Conservation (phyloP, 2,113 vertebrate species). For the Emydura subglobosa region DNA sequence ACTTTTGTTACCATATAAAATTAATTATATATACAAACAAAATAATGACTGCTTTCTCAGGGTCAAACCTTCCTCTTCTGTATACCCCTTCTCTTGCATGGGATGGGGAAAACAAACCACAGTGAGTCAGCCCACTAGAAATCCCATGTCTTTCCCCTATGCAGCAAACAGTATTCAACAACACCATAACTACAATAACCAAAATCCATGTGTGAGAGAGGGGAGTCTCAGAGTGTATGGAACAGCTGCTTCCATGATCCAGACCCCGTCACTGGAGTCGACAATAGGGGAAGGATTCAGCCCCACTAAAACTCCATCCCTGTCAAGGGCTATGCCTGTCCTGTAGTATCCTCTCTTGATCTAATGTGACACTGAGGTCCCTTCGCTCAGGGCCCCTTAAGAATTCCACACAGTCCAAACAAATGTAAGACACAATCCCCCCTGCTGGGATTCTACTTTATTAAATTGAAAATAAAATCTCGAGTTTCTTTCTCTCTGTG, state of each 20-base stretch:
- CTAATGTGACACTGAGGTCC: neutral
- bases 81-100: neutral
- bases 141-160: neutral
- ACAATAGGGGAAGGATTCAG: neutral
- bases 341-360: neutral
- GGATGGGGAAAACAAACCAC: rapidly evolving
- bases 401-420: neutral
- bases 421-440: neutral
- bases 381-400: neutral
- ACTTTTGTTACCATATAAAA: neutral
- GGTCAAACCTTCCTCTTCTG: neutral
- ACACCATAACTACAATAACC: neutral
- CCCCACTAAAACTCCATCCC: neutral
- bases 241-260: neutral
- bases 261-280: neutral
- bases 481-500: neutral
- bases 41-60: neutral
- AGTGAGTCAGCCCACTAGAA: neutral
- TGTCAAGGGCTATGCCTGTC: neutral
- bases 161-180: neutral
- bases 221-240: neutral
- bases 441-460: neutral
- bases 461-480: neutral
- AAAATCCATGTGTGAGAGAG: neutral
- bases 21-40: neutral